Percentiles rank a stretch among this genome's conserved stretches.
These are phyloP conservation scores for Eupithecia exiguata DNA, from an alignment of 2,888 invertebrate genomes.

Conservation along the genomic window DNA sequence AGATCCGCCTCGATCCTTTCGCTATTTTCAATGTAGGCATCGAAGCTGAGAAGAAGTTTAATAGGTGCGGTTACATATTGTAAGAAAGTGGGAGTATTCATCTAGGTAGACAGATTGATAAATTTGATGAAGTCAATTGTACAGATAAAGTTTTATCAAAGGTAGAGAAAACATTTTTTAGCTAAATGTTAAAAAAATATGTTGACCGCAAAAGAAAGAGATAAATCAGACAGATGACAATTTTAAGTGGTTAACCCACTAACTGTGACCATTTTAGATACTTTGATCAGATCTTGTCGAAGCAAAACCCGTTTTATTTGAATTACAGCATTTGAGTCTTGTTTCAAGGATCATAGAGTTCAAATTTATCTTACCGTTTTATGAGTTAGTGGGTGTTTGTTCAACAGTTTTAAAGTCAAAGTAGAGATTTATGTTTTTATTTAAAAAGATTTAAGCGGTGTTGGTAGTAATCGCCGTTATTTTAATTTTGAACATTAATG, in stretches of 20 bases:
- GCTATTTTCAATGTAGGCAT: background rate
- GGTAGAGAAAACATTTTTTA: conserved; percentile 33
- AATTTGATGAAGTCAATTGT: conserved; percentile 7
- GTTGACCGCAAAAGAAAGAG: conserved; percentile 81
- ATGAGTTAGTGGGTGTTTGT: conserved; percentile 77
- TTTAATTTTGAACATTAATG: conserved; percentile 77
- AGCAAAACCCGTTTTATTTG: conserved; percentile 62
- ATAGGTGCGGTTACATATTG: background rate
- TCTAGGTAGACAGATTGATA: background rate
- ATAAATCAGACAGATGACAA: conserved; percentile 85
- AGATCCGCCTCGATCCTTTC: background rate
- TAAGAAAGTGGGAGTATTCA: background rate
- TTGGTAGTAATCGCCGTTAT: conserved; percentile 79
- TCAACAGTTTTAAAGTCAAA: conserved; percentile 74
- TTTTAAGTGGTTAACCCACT: conserved; percentile 85
- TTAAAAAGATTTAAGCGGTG: conserved; percentile 79
- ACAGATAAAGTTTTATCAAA: conserved; percentile 16
- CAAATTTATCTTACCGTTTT: conserved; percentile 53
- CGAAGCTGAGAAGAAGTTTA: background rate
- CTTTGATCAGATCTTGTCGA: conserved; percentile 83
- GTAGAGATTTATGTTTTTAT: conserved; percentile 82
- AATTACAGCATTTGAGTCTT: conserved; percentile 49
- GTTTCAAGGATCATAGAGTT: conserved; percentile 53
- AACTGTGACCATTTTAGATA: conserved; percentile 85
- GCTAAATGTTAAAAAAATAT: conserved; percentile 54